phyloP scores from a whole-genome alignment of 2,797 vertebrate genomes.

The Malacoraja senta region DNA sequence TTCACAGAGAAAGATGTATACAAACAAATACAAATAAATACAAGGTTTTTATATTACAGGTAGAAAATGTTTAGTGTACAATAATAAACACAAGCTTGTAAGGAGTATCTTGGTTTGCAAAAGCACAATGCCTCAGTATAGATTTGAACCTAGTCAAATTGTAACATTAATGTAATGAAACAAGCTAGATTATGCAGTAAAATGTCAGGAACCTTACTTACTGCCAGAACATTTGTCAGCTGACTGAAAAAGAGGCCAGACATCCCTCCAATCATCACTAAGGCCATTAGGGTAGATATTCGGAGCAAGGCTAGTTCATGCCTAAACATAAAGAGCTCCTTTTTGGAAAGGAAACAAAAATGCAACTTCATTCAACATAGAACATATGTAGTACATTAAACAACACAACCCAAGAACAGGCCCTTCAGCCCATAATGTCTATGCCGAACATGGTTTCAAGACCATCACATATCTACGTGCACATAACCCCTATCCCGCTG shows the following conservation, averaged over 20 bases:
- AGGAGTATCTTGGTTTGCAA: not conserved
- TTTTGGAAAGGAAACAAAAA: constrained; percentile 41
- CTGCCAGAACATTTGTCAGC: constrained; percentile 79
- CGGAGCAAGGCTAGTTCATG: constrained; percentile 90
- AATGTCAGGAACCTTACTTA: constrained; percentile 60
- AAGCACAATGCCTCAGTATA: not conserved
- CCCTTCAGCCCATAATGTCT: no score
- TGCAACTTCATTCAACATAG: not conserved
- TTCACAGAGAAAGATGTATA: not conserved
- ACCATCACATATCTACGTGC: no score
- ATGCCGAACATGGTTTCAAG: no score
- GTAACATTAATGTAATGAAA: not conserved
- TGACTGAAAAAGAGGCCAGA: constrained; percentile 88
- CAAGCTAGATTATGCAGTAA: not conserved
- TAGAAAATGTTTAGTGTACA: not conserved
- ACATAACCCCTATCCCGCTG: no score
- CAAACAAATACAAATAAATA: not conserved
- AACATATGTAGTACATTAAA: no score
- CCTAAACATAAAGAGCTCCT: constrained; percentile 77
- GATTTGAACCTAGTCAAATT: not conserved
- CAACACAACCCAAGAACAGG: no score
- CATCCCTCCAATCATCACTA: constrained; percentile 88
- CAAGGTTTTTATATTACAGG: no score
- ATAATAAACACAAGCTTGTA: not conserved
- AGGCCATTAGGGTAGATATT: constrained; percentile 81